A percentile compares a stretch with the other conserved stretches of the same genome.
Evolutionary conservation across 2,888 invertebrate genomes (phyloP).

Genomic region (Luperina nickerlii): DNA sequence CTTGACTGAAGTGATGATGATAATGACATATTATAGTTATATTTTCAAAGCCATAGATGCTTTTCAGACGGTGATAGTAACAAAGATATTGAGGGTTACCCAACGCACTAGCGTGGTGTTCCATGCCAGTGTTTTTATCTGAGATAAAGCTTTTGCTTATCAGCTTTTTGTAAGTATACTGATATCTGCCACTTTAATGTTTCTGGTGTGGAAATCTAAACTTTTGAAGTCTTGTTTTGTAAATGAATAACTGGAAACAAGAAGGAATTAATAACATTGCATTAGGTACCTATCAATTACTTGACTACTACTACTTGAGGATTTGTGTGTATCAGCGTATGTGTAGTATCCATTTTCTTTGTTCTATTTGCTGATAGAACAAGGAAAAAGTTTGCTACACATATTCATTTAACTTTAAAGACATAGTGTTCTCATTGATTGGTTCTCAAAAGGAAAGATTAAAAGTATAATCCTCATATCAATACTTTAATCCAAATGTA

Average conservation of each 20-base stretch:
- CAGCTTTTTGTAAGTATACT: no score
- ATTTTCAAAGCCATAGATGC: not conserved
- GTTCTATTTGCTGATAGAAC: not conserved
- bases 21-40: no score
- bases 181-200: not conserved
- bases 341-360: not conserved
- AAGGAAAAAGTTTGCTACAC: constrained; percentile 18
- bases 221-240: not conserved
- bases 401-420: not conserved
- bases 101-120: not conserved
- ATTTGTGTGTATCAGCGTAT: no score
- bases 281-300: not conserved
- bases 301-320: no score
- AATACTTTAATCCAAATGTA: not conserved
- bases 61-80: no score
- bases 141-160: not conserved
- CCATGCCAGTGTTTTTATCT: not conserved
- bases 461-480: not conserved
- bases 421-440: not conserved
- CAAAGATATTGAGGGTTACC: not conserved
- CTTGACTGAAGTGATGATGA: no score
- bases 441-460: not conserved
- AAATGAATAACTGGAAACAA: not conserved
- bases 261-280: not conserved
- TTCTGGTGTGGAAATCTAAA: not conserved